Evolutionary conservation across 1,140 invertebrate species (phyloP), one percentile per base, ranked within the genome.

Genomic region (Camponotus pennsylvanicus): DNA sequence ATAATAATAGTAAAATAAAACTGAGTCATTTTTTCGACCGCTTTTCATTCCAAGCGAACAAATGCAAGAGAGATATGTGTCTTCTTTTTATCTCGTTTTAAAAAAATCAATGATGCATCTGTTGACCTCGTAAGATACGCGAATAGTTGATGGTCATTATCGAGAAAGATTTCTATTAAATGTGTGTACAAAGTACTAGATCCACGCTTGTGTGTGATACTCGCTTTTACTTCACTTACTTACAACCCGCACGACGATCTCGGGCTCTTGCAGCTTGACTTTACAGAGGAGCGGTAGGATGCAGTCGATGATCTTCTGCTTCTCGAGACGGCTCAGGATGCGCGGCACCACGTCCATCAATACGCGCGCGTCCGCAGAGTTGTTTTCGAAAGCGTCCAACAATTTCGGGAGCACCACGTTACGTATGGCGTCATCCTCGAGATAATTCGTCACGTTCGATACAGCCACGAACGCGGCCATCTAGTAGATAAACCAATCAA

Each of bases 211-310:
- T 34, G 32, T 52, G 15, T 18, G 2, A 66, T 52, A 15, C 7
- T 40, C 34, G 37, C 27, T 18, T 83, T 82, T 40, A 59, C 37
- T 57, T 86, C 91, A 98, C 98, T 98, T 97, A 98, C 98, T 97
- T 95, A 98, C 97, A 95, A 98, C 97, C 93, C 97, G 96, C 86
- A 97, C 95, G 63, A 97, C 96, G 69, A 98, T 97, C 91, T 98
- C 97, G 0, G 98, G 97, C 93, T 99, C 98, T 71, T 97, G 97
- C 40, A 99, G 96, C 64, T 97, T 96, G 76, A 98, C 98, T 87
- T 98, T 97, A 86, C 97, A 97, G n/a, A 99, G 95, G 78, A 99
- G 96, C 0, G 98, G 98, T 87, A 99, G 96, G 0, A 99, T 98
- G 88, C 99, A 98, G 89, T 99, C 98, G 86, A 99, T 97, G 67